Conservation (phyloP, 2,797 vertebrate genomes). For the Gymnothorax javanicus region DNA sequence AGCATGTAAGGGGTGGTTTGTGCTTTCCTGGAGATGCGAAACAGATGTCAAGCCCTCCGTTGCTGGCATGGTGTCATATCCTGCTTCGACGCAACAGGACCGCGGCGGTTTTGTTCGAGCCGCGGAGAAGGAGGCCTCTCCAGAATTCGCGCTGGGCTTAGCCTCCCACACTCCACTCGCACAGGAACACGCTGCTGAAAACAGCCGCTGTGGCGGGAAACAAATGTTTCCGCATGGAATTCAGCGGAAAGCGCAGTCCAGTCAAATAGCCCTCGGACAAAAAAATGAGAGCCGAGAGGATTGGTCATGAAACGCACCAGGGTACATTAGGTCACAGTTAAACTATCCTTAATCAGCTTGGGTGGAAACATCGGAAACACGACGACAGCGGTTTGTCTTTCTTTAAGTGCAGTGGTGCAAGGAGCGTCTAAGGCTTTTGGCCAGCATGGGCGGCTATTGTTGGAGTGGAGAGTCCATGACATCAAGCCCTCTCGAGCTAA, state of each 20-base stretch:
- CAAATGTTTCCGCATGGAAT: not conserved
- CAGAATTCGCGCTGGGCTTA: slow-evolving; percentile 21
- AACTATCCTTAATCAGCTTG: not conserved
- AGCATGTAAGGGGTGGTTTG: slow-evolving; percentile 34
- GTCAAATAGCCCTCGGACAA: not conserved
- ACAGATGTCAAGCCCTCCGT: slow-evolving; percentile 62
- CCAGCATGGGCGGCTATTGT: not conserved
- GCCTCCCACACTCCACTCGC: not conserved
- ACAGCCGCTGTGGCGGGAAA: not conserved
- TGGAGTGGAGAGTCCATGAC: not conserved
- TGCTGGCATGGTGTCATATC: slow-evolving; percentile 58
- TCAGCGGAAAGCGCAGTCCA: not conserved
- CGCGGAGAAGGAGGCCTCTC: slow-evolving; percentile 51
- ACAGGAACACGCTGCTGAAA: not conserved
- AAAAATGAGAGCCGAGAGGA: not conserved
- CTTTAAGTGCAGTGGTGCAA: not conserved
- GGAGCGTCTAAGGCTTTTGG: not conserved
- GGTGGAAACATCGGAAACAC: not conserved
- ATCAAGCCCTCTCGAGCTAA: not conserved
- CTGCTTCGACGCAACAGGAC: slow-evolving; percentile 46
- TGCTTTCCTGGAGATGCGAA: slow-evolving; percentile 54
- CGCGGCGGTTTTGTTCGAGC: slow-evolving; percentile 37
- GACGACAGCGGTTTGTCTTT: not conserved
- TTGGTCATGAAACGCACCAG: not conserved
- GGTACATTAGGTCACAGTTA: not conserved